Base-by-base conservation (phyloP, 2,888 invertebrate genomes). In the Calameuta idolon region DNA sequence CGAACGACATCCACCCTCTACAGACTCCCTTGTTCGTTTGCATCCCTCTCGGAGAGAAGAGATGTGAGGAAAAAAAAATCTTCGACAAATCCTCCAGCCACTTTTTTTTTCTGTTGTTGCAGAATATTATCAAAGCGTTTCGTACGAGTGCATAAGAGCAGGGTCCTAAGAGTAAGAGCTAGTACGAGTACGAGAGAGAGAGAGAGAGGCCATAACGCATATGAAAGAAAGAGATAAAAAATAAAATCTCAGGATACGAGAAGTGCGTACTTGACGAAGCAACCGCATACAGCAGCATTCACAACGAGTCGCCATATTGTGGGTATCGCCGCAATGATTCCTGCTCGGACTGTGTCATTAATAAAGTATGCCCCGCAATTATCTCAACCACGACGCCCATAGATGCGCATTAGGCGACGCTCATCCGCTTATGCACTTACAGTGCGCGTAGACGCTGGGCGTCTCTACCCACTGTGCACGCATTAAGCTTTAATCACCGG, bases 111-210 rank as follows among this genome's bases (percentile, higher is more conserved):
- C 81, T 80, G 82, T 82, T 84, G 23, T 81, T 81, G 83, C 83
- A 82, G 81, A 83, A 84, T 85, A 84, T 85, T 85, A 84, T 85
- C 85, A 85, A 85, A 85, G 85, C 85, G 82, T 85, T 84, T 81
- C 80, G 82, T 82, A 79, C 83, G 79, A 82, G 84, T 79, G 77
- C 73, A 77, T 76, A 35, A 37, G 74, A 23, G 74, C 34, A 3
- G 11, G 30, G n/a, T 30, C 4, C 71, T 33, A 33, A 77, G 77
- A 69, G 77, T 73, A 75, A 80, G 69, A 75, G 73, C 23, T 35
- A 35, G 69, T 11, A 30, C 69, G 69, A 69, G 30, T n/a, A 9
- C 12, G 69, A 15, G 30, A 69, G 73, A 73, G 69, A 40, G 69
- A 33, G 31, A 31, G 73, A 55, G 71, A 74, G 33, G n/a, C 35